Conservation (phyloP, 1,140 invertebrate species). For the Cydia pomonella region DNA sequence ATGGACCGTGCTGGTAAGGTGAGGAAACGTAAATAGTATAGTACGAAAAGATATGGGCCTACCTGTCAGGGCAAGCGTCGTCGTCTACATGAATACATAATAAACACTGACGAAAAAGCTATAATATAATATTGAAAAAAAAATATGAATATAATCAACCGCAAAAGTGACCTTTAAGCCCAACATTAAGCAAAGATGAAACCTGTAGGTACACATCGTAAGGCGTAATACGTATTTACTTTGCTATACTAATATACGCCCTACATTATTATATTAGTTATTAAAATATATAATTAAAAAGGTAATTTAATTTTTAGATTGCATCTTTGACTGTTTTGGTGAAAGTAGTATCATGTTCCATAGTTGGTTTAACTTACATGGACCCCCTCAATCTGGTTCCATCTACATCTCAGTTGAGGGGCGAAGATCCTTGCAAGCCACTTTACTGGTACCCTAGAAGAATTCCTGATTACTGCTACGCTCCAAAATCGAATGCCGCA, state of each 20-base stretch:
- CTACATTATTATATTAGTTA: no score
- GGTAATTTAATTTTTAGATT: not conserved
- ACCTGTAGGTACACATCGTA: no score
- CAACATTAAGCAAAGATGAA: no score
- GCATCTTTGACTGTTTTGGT: not conserved
- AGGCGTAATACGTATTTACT: no score
- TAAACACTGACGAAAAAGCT: no score
- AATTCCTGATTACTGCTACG: slow-evolving; percentile 60
- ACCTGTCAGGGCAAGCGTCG: not conserved
- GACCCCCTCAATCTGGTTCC: slow-evolving; percentile 40
- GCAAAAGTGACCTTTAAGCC: no score
- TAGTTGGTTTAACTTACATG: slow-evolving; percentile 54
- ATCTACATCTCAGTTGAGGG: slow-evolving; percentile 1
- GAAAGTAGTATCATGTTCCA: slow-evolving; percentile 41
- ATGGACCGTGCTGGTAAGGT: not conserved
- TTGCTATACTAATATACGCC: no score
- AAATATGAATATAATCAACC: no score
- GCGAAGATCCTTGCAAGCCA: slow-evolving; percentile 59
- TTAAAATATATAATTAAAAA: no score
- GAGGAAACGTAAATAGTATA: not conserved
- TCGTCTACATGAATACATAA: no score
- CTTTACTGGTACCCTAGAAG: slow-evolving; percentile 65
- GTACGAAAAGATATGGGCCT: not conserved
- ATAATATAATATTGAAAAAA: no score
- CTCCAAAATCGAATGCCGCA: slow-evolving; percentile 31